Percentiles rank a stretch among this genome's conserved stretches.
Conservation (phyloP, 2,888 invertebrate genomes). For the Chaitophorus viminalis region DNA sequence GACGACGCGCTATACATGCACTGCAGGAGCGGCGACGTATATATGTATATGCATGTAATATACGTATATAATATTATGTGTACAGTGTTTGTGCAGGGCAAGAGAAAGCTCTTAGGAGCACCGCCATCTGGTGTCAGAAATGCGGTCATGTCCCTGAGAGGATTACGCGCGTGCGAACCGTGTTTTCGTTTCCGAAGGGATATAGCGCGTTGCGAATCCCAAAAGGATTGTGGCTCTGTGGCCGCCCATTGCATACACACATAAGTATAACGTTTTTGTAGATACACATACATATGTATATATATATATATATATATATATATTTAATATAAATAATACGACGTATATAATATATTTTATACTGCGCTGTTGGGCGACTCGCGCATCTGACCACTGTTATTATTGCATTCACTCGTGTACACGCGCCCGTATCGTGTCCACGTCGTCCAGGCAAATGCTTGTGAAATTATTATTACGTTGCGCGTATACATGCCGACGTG, state of each 20-base stretch:
- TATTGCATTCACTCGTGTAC: not conserved
- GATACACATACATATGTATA: not conserved
- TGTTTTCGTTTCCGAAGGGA: conserved; percentile 52
- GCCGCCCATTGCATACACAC: not conserved
- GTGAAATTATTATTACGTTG: not conserved
- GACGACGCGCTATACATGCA: conserved; percentile 20
- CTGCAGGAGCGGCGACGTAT: not conserved
- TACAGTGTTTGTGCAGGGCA: conserved; percentile 49
- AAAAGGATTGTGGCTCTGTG: conserved; percentile 51
- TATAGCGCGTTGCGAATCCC: conserved; percentile 32
- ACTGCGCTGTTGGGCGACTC: no score
- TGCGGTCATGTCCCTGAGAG: conserved; percentile 49
- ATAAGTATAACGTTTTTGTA: no score
- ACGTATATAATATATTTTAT: no score
- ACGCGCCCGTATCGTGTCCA: not conserved
- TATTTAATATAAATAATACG: no score
- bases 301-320: not conserved
- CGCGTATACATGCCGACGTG: not conserved
- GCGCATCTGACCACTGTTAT: not conserved
- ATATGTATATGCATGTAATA: no score
- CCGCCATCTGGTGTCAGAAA: conserved; percentile 57
- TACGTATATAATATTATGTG: no score
- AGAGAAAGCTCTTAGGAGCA: conserved; percentile 52
- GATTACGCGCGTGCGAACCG: conserved; percentile 32
- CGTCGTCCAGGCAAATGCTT: not conserved